A percentile compares a stretch with the other conserved stretches of the same genome.
Evolutionary conservation across 1,140 invertebrate genomes (phyloP).

Genomic region (Tachypleus tridentatus): DNA sequence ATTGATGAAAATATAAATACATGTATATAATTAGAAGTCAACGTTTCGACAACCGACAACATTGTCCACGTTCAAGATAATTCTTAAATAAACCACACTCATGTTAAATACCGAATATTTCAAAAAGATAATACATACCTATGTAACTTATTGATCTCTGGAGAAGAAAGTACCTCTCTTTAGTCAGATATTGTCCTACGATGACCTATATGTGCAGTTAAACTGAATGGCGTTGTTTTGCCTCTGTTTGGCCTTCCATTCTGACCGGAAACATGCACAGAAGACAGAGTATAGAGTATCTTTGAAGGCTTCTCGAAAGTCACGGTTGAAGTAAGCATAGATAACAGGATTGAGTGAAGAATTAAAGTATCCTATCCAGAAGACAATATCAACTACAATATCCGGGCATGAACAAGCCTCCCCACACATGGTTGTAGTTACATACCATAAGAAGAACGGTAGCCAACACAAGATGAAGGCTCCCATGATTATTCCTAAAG

Average conservation of each 20-base stretch:
- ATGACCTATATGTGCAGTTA: conserved; percentile 26
- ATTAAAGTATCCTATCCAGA: conserved; percentile 99
- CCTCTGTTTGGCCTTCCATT: conserved; percentile 12
- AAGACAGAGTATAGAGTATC: conserved; percentile 81
- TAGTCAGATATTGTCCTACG: conserved; percentile 17
- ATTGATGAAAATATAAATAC: too few relatives aligned
- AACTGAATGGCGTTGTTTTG: conserved; percentile 23
- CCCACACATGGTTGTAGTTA: conserved; percentile 64
- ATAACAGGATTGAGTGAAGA: conserved; percentile 93
- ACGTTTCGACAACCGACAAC: too few relatives aligned
- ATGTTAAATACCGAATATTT: too few relatives aligned
- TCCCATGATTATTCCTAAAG: conserved; percentile 89
- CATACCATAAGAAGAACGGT: conserved; percentile 92
- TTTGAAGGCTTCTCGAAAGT: conserved; percentile 95
- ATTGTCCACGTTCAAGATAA: too few relatives aligned
- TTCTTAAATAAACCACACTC: too few relatives aligned
- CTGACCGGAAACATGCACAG: conserved; percentile 37
- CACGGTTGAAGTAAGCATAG: conserved; percentile 97
- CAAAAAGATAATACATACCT: too few relatives aligned
- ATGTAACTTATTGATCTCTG: too few relatives aligned
- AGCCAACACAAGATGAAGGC: conserved; percentile 92
- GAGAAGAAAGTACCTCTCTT: too few relatives aligned
- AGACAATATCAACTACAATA: conserved; percentile 73
- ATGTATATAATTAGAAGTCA: too few relatives aligned
- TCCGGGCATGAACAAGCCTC: conserved; percentile 64